phyloP scores from a whole-genome alignment of 1,140 invertebrate genomes.

The Pseudomyrmex concolor region DNA sequence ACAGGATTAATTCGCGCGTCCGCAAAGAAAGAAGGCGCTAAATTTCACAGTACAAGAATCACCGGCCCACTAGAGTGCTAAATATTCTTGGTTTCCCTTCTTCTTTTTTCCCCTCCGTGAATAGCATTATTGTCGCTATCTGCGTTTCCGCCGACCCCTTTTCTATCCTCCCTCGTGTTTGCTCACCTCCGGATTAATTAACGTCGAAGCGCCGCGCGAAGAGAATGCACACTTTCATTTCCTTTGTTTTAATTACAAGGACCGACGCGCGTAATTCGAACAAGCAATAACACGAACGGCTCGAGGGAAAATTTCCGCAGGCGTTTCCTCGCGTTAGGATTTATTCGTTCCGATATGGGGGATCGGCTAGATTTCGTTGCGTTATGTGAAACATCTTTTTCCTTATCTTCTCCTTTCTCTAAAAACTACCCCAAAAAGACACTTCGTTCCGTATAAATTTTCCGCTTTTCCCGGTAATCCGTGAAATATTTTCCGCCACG shows the following conservation, averaged over 20 bases:
- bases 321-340: background rate
- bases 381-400: background rate
- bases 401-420: background rate
- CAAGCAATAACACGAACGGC: slow-evolving; percentile 10
- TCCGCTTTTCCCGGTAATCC: slow-evolving; percentile 53
- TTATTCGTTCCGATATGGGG: background rate
- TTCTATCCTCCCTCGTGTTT: background rate
- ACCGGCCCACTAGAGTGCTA: background rate
- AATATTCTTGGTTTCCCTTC: background rate
- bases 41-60: background rate
- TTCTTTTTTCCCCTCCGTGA: background rate
- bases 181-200: slow-evolving; percentile 58
- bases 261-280: slow-evolving; percentile 16
- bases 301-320: slow-evolving; percentile 7
- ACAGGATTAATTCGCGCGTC: background rate
- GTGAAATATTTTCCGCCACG: slow-evolving; percentile 62
- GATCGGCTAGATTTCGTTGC: no score
- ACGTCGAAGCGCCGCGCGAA: slow-evolving; percentile 18
- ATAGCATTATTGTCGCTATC: no score
- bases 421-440: slow-evolving; percentile 56
- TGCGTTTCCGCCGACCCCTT: no score
- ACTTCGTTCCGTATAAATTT: slow-evolving; percentile 62
- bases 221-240: slow-evolving; percentile 46
- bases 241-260: slow-evolving; percentile 57
- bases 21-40: background rate